Conservation (phyloP, 2,797 vertebrate species). For the Smutsia gigantea region DNA sequence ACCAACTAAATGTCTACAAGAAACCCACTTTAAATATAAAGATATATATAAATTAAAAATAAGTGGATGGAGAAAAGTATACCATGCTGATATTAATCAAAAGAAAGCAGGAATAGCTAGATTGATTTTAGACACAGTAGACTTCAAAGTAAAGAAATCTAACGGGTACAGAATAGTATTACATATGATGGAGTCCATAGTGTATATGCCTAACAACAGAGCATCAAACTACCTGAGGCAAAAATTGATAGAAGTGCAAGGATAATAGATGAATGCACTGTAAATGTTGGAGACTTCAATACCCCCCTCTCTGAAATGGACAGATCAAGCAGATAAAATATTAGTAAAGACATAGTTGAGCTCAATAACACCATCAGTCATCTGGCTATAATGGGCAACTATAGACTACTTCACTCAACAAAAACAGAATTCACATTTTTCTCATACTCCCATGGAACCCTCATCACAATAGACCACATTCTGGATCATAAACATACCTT, state of each 20-base stretch:
- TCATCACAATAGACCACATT: neutral
- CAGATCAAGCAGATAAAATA: neutral
- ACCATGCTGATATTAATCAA: neutral
- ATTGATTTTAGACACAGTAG: neutral
- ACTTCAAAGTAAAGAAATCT: neutral
- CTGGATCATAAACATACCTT: neutral
- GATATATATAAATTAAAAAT: neutral
- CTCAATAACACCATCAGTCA: neutral
- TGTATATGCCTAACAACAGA: neutral
- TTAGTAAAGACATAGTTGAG: neutral
- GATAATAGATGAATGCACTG: neutral
- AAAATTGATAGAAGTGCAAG: neutral
- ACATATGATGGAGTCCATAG: neutral
- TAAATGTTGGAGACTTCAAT: neutral
- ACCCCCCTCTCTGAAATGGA: neutral
- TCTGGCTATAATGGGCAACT: neutral
- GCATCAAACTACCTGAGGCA: neutral
- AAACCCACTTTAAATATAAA: neutral
- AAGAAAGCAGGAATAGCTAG: neutral
- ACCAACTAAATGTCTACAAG: neutral
- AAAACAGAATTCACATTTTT: neutral
- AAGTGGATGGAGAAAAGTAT: neutral
- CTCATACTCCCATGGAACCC: neutral
- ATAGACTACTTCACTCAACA: neutral
- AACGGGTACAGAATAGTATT: neutral